phyloP scores from a whole-genome alignment of 2,113 vertebrate species.

The Lipophrys pholis region DNA sequence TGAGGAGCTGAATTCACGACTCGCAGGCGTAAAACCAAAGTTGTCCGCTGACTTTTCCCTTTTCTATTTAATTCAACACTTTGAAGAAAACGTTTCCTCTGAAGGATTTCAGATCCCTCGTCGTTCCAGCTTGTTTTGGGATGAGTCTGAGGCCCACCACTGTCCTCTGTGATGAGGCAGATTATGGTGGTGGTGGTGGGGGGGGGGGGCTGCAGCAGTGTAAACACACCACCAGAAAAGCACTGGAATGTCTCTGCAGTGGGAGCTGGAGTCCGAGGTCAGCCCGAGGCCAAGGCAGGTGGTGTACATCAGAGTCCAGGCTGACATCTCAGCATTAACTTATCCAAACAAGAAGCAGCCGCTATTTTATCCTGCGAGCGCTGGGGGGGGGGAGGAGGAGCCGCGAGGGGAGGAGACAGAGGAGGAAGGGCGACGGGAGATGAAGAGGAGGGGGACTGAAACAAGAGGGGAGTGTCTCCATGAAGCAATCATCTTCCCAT shows the following conservation, averaged over 20 bases:
- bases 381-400: slow-evolving; percentile 26
- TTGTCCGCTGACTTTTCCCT: slow-evolving; percentile 5
- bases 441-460: slow-evolving; percentile 25
- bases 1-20: background rate
- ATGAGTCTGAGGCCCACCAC: slow-evolving; percentile 20
- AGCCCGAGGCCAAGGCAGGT: slow-evolving; percentile 84
- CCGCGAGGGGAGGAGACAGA: slow-evolving; percentile 45
- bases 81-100: background rate
- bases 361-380: slow-evolving; percentile 57
- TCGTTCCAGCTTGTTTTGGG: slow-evolving; percentile 1
- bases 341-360: slow-evolving; percentile 81
- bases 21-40: slow-evolving; percentile 35
- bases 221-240: slow-evolving; percentile 84
- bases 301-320: slow-evolving; percentile 83
- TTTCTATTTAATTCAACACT: background rate
- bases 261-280: slow-evolving; percentile 82
- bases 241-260: slow-evolving; percentile 83
- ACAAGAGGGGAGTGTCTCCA: slow-evolving; percentile 43
- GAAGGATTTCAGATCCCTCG: background rate
- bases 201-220: slow-evolving; percentile 70
- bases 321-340: slow-evolving; percentile 83
- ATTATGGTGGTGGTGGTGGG: slow-evolving; percentile 14
- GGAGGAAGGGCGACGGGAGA: slow-evolving; percentile 28
- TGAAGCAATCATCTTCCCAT: slow-evolving; percentile 32
- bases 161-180: slow-evolving; percentile 48